A percentile compares a stretch with the other conserved stretches of the same genome.
phyloP scores from a whole-genome alignment of 1,140 invertebrate genomes.

The Cataglyphis hispanica region DNA sequence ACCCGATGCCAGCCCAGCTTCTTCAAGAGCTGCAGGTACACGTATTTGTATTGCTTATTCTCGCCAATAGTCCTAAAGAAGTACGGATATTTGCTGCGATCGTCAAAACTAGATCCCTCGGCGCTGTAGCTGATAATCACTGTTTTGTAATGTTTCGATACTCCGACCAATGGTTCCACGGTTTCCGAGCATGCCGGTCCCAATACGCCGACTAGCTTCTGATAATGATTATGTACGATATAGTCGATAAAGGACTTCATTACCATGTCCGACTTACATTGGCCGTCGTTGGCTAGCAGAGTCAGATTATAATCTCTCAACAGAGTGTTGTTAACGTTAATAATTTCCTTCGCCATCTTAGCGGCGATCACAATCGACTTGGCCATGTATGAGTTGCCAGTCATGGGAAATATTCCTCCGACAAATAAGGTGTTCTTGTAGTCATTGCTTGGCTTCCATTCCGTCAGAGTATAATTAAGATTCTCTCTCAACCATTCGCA shows the following conservation, averaged over 20 bases:
- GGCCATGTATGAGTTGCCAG: conserved; percentile 87
- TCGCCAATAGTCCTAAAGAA: conserved; percentile 95
- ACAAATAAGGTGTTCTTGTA: conserved; percentile 88
- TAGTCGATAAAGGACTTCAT: conserved; percentile 93
- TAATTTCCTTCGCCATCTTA: conserved; percentile 88
- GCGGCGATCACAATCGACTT: conserved; percentile 89
- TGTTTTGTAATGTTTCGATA: conserved; percentile 93
- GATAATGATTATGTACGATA: conserved; percentile 87
- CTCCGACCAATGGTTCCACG: conserved; percentile 92
- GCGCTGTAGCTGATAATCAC: conserved; percentile 94
- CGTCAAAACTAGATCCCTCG: conserved; percentile 91
- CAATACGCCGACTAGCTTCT: conserved; percentile 90
- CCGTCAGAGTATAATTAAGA: conserved; percentile 83
- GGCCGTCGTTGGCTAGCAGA: conserved; percentile 89
- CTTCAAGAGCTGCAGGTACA: conserved; percentile 90
- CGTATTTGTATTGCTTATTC: conserved; percentile 91
- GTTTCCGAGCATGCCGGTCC: conserved; percentile 96
- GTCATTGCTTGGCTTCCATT: conserved; percentile 87
- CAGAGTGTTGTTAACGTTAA: conserved; percentile 89
- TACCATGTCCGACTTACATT: conserved; percentile 92
- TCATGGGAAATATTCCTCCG: conserved; percentile 93
- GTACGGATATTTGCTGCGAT: conserved; percentile 92
- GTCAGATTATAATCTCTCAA: conserved; percentile 89
- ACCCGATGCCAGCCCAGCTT: conserved; percentile 90
- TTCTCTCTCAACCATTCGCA: conserved; percentile 90